Percentiles rank a stretch among this genome's conserved stretches.
Evolutionary conservation across 2,113 vertebrate species (phyloP).

Genomic region (Uria lomvia): DNA sequence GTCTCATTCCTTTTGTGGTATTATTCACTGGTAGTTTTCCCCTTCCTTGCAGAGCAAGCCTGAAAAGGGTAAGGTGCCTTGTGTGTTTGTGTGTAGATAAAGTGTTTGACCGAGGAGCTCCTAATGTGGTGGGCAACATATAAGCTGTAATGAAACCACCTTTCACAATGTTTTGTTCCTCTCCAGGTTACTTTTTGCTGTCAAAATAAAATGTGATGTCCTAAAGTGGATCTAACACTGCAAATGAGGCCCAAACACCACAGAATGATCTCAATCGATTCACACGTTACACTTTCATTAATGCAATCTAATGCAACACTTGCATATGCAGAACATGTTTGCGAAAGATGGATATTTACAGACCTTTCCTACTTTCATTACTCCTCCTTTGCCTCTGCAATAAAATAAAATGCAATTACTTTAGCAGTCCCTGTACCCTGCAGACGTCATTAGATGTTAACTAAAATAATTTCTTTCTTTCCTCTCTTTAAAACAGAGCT

Average conservation of each 20-base stretch:
- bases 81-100: neutral
- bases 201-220: neutral
- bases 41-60: neutral
- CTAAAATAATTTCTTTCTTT: neutral
- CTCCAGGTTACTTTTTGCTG: neutral
- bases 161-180: neutral
- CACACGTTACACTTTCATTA: neutral
- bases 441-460: neutral
- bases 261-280: neutral
- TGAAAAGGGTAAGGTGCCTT: neutral
- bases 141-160: neutral
- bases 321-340: neutral
- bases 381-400: neutral
- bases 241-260: neutral
- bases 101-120: neutral
- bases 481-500: neutral
- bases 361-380: neutral
- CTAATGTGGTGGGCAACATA: neutral
- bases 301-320: neutral
- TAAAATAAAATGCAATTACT: constrained; percentile 20
- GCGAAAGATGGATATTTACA: neutral
- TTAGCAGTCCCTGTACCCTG: neutral
- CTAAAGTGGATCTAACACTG: neutral
- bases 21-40: neutral
- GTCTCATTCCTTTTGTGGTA: neutral